Evolutionary conservation across 2,797 vertebrate genomes (phyloP), one percentile per base, ranked within the genome.

Genomic region (Novumbra hubbsi): DNA sequence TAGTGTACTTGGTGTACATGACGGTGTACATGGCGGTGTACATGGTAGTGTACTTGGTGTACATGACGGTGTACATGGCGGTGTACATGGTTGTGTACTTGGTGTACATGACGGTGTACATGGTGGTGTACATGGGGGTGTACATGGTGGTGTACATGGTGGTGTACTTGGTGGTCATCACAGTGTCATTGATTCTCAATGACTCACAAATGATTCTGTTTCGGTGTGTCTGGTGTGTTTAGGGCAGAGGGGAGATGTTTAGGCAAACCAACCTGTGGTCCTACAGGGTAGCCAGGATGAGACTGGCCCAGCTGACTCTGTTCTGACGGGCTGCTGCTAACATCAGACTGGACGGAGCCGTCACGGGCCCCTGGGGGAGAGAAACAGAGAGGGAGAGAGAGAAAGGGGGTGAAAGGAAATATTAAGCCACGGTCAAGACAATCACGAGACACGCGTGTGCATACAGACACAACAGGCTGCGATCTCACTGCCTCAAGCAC

Each of bases 231-330:
- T 45, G 41, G 9, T 11, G 41, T 45, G 7, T 49, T 30, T 2
- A 4, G 16, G 11, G 30, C n/a, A 16, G 34, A 45, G 1, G 0
- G 60, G 28, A 30, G 30, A 55, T 28, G 80, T 80, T 24, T 38
- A 1, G 8, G 45, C 24, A 64, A 12, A 93, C 95, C 91, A 78
- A 99, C 98, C 96, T 99, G 98, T 83, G 96, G 96, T 82, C 96
- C 98, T 85, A 98, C 92, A 1, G 96, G 90, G 85, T 96, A 99
- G 0, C 94, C 85, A 24, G 95, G 94, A 81, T 98, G 98, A 69
- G 95, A 90, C 86, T 97, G 96, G 79, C 93, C 91, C 80, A 95
- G 87, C 28, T 95, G 95, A 85, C 95, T 95, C 81, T 95, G 96
- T 78, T 99, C 96, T 76, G 94, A 92, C 57, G 95, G 93, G 83